Evolutionary conservation across 1,140 invertebrate genomes (phyloP).

Genomic region (Procambarus clarkii): DNA sequence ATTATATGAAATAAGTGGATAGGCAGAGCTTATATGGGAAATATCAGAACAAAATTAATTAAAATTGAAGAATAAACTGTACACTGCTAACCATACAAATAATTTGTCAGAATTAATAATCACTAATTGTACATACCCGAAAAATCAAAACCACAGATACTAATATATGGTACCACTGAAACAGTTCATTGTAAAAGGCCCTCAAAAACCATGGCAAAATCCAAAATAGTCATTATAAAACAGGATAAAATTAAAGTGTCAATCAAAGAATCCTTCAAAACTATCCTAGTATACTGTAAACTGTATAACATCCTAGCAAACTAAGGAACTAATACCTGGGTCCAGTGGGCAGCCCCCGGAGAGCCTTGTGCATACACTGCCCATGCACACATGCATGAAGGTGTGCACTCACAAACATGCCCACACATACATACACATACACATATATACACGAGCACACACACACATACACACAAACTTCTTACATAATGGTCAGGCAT

Average conservation of each 20-base stretch:
- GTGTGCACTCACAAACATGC: neutral
- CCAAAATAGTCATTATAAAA: slow-evolving; percentile 31
- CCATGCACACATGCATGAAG: neutral
- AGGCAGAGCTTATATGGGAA: slow-evolving; percentile 35
- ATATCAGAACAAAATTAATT: slow-evolving; percentile 29
- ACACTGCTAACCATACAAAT: slow-evolving; percentile 23
- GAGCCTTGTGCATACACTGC: slow-evolving; percentile 13
- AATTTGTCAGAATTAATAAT: slow-evolving; percentile 19
- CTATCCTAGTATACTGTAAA: slow-evolving; percentile 66
- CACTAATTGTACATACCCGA: slow-evolving; percentile 9
- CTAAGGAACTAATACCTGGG: slow-evolving; percentile 68
- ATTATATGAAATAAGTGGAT: slow-evolving; percentile 26
- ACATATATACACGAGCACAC: neutral
- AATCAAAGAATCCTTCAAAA: slow-evolving; percentile 60
- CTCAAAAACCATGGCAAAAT: slow-evolving; percentile 34
- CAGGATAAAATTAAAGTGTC: slow-evolving; percentile 42
- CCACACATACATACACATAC: neutral
- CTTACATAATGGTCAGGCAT: neutral
- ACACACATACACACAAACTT: neutral
- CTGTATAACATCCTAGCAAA: slow-evolving; percentile 57
- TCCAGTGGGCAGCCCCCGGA: slow-evolving; percentile 17
- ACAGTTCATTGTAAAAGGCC: neutral
- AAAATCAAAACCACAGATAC: neutral
- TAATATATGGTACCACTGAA: neutral
- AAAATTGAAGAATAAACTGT: slow-evolving; percentile 23